Percentiles rank a stretch among this genome's conserved stretches.
phyloP scores from a whole-genome alignment of 2,113 vertebrate genomes.

The Calyptommatus sinebrachiatus region DNA sequence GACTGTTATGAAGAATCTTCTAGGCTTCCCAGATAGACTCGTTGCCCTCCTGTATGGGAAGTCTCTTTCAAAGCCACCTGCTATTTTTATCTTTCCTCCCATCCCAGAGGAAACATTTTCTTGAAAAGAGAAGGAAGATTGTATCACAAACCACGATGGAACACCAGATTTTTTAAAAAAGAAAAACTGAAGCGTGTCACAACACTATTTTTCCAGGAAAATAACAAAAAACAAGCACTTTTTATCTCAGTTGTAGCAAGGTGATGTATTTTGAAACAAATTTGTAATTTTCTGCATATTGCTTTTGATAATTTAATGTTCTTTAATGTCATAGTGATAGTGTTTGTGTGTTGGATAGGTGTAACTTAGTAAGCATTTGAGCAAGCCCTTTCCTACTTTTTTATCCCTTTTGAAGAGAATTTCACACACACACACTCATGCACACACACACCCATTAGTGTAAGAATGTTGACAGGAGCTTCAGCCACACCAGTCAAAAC shows the following conservation, averaged over 20 bases:
- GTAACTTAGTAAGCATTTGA: slow-evolving; percentile 84
- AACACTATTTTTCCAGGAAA: slow-evolving; percentile 72
- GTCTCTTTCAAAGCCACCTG: slow-evolving; percentile 38
- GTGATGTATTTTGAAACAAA: slow-evolving; percentile 95
- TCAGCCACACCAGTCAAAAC: slow-evolving; percentile 43
- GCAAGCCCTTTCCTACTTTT: slow-evolving; percentile 95
- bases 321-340: slow-evolving; percentile 92
- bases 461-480: slow-evolving; percentile 57
- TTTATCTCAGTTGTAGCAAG: slow-evolving; percentile 82
- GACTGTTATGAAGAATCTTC: slow-evolving; percentile 25
- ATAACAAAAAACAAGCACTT: slow-evolving; percentile 72
- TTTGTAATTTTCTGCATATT: slow-evolving; percentile 97
- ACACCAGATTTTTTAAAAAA: slow-evolving; percentile 45
- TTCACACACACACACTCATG: slow-evolving; percentile 23
- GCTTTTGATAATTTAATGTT: slow-evolving; percentile 97
- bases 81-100: slow-evolving; percentile 48
- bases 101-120: slow-evolving; percentile 45
- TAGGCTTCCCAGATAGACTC: slow-evolving; percentile 28
- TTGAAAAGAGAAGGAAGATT: slow-evolving; percentile 35
- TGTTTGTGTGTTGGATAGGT: slow-evolving; percentile 85
- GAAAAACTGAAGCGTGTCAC: slow-evolving; percentile 53
- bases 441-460: slow-evolving; percentile 47
- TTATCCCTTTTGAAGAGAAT: slow-evolving; percentile 81
- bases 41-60: slow-evolving; percentile 24
- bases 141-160: slow-evolving; percentile 61